Percentiles rank a stretch among this genome's conserved stretches.
Evolutionary conservation across 2,888 invertebrate genomes (phyloP).

Genomic region (Steinernema scapterisci): DNA sequence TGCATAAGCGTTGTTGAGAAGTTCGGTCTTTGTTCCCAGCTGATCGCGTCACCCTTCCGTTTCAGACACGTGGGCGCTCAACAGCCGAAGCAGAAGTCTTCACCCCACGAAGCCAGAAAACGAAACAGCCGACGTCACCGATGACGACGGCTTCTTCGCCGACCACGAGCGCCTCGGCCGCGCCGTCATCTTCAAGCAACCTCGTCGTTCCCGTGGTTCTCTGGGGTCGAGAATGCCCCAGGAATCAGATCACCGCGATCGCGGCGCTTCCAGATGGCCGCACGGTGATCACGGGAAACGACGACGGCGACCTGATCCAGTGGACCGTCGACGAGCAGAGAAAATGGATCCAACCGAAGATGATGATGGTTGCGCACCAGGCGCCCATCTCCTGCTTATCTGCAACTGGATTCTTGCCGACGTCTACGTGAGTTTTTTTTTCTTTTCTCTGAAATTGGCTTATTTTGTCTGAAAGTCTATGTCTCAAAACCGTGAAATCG

Average conservation of each 20-base stretch:
- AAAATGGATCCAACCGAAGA: conserved; percentile 74
- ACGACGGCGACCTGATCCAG: conserved; percentile 95
- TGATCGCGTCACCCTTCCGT: neutral
- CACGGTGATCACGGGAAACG: conserved; percentile 83
- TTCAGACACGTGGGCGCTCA: no score
- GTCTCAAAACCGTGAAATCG: no score
- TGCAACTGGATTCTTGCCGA: conserved; percentile 77
- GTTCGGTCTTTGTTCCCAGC: conserved; percentile 30
- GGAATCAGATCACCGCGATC: conserved; percentile 92
- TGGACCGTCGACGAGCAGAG: conserved; percentile 77
- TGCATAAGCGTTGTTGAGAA: conserved; percentile 20
- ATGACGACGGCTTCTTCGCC: conserved; percentile 25
- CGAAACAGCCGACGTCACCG: no score
- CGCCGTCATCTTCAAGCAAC: conserved; percentile 50
- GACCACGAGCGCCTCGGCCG: conserved; percentile 13
- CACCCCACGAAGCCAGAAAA: neutral
- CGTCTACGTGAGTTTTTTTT: conserved; percentile 81
- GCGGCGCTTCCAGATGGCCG: conserved; percentile 88
- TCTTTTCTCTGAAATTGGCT: conserved; percentile 68
- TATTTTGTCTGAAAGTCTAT: neutral
- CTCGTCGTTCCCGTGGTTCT: conserved; percentile 93
- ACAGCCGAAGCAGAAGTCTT: neutral
- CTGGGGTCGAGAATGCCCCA: conserved; percentile 94
- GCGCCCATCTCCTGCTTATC: conserved; percentile 84
- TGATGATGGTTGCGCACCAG: conserved; percentile 89